Percentiles rank a stretch among this genome's conserved stretches.
Conservation (phyloP, 1,140 invertebrate species). For the Phenacoccus solenopsis region DNA sequence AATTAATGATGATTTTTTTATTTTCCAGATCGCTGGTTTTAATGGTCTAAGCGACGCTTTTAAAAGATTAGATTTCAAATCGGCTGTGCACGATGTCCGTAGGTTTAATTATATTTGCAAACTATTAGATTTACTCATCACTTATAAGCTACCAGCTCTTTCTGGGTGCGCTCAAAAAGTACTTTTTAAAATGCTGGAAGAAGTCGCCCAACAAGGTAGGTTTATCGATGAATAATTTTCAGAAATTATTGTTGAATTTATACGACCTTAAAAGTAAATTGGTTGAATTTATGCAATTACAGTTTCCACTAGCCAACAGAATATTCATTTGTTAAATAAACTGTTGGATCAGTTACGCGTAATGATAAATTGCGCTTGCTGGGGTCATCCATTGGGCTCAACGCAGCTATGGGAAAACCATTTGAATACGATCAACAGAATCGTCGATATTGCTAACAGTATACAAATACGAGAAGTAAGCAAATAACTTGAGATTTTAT, state of each 20-base stretch:
- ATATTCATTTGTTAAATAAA: slow-evolving; percentile 64
- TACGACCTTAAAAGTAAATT: background rate
- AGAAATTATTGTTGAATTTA: background rate
- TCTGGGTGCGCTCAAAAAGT: slow-evolving; percentile 89
- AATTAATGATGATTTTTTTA: too few species aligned
- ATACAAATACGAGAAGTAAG: slow-evolving; percentile 62
- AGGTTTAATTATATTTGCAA: slow-evolving; percentile 95
- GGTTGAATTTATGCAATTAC: slow-evolving; percentile 26
- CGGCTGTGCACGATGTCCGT: slow-evolving; percentile 82
- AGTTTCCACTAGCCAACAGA: slow-evolving; percentile 78
- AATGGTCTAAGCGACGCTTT: slow-evolving; percentile 91
- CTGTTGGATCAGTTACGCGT: slow-evolving; percentile 61
- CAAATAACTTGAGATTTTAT: background rate
- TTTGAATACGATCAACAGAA: slow-evolving; percentile 64
- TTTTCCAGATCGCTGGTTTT: slow-evolving; percentile 74
- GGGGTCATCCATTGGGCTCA: slow-evolving; percentile 77
- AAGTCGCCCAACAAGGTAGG: slow-evolving; percentile 78
- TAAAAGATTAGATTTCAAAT: slow-evolving; percentile 82
- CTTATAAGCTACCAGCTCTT: slow-evolving; percentile 65
- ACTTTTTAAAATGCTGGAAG: slow-evolving; percentile 84
- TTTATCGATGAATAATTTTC: slow-evolving; percentile 5
- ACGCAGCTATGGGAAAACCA: slow-evolving; percentile 81
- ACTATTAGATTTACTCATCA: slow-evolving; percentile 74
- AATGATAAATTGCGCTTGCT: slow-evolving; percentile 55
- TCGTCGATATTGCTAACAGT: slow-evolving; percentile 63